A percentile compares a stretch with the other conserved stretches of the same genome.
Conservation (phyloP, 2,888 invertebrate genomes). For the Glyphotaelius pellucidus region DNA sequence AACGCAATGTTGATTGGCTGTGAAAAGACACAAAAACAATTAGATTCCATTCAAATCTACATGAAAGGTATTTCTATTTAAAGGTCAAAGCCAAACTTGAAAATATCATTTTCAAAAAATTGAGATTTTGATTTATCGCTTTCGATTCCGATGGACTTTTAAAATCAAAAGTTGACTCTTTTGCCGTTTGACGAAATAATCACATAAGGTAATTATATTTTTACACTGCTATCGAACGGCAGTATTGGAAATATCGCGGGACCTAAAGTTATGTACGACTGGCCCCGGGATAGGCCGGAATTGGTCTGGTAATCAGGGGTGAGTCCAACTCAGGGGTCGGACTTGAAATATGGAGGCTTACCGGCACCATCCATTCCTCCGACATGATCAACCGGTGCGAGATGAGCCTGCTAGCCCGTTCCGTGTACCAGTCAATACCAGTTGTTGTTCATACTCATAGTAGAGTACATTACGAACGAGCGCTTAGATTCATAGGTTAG, state of each 20-base stretch:
- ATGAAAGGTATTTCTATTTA: too few species aligned
- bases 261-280: slow-evolving; percentile 25
- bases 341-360: slow-evolving; percentile 26
- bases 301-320: slow-evolving; percentile 44
- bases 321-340: not conserved
- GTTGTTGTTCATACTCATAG: not conserved
- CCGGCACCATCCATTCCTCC: not conserved
- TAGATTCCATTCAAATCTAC: too few species aligned
- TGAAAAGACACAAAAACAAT: too few species aligned
- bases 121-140: too few species aligned
- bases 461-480: not conserved
- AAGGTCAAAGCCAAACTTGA: too few species aligned
- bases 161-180: not conserved
- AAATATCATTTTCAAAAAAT: too few species aligned
- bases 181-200: not conserved
- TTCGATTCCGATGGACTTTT: too few species aligned
- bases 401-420: not conserved
- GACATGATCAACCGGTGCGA: not conserved
- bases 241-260: not conserved
- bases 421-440: not conserved
- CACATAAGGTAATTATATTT: not conserved
- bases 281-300: slow-evolving; percentile 28
- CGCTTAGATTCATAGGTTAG: not conserved
- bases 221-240: slow-evolving; percentile 18
- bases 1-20: too few species aligned